phyloP scores from a whole-genome alignment of 2,797 vertebrate species.

The Petrocephalus schoutedeni region DNA sequence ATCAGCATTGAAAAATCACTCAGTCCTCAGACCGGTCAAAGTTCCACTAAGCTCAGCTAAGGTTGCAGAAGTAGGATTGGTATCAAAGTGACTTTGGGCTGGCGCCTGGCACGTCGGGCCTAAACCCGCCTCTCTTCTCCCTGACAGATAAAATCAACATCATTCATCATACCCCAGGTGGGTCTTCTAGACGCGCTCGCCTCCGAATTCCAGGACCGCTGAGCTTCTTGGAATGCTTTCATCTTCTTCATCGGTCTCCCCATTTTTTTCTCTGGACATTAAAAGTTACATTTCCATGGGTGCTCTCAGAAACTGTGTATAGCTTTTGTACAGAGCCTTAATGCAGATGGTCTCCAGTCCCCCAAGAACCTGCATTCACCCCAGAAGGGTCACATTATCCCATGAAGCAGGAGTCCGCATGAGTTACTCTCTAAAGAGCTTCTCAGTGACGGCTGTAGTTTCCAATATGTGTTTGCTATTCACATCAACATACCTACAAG shows the following conservation, averaged over 20 bases:
- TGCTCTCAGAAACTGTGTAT: slow-evolving; percentile 21
- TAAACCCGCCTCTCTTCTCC: slow-evolving; percentile 33
- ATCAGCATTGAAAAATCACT: background rate
- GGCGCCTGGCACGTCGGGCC: background rate
- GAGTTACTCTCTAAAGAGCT: background rate
- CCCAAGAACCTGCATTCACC: background rate
- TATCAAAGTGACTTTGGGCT: slow-evolving; percentile 23
- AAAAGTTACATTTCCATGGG: slow-evolving; percentile 26
- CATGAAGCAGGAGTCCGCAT: background rate
- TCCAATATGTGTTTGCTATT: background rate
- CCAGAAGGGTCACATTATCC: background rate
- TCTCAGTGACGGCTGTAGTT: background rate
- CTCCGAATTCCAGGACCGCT: slow-evolving; percentile 24
- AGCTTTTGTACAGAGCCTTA: slow-evolving; percentile 6
- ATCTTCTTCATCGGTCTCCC: slow-evolving; percentile 38
- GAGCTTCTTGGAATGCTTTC: slow-evolving; percentile 35
- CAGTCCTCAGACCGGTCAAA: background rate
- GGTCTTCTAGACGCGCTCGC: slow-evolving; percentile 43
- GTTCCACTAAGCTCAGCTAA: background rate
- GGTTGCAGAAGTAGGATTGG: slow-evolving; percentile 2
- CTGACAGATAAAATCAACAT: slow-evolving; percentile 64
- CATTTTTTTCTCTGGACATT: slow-evolving; percentile 15
- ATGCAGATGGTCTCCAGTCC: background rate
- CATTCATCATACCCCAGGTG: slow-evolving; percentile 60
- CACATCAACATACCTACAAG: background rate